Base-by-base conservation (phyloP, 1,140 invertebrate species). In the Drosophila gunungcola region DNA sequence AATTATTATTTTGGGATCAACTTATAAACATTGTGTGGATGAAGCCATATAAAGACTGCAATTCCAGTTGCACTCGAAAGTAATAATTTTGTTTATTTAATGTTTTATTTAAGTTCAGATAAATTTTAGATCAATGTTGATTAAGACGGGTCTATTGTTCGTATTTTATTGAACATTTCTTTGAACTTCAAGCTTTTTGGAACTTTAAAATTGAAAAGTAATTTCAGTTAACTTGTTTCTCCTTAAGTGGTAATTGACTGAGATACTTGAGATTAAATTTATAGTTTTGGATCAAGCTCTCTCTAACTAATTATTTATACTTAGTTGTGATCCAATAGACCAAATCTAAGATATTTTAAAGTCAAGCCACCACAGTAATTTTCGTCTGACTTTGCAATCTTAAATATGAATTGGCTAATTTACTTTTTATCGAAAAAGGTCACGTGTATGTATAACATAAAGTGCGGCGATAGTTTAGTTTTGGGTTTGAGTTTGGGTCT, bases 361-460 rank as follows among this genome's bases (percentile, higher is more conserved):
- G 10, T 3, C 11, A 3, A 51, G 10, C 9, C n/a, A 12, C 7
- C 3, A 13, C 3, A 51, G 48, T 13, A 51, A 51, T 42, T 42
- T 42, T 21, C n/a, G 3, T 11, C 13, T 13, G 3, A 27, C 16
- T 25, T 25, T 12, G 16, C 34, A 53, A 7, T 38, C 16, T 25
- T 3, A 32, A 57, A 25, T 32, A 27, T 32, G 16, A 42, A 62
- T 36, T n/a, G 21, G 29, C 11, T 32, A 67, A 67, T 43, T 67
- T 34, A 67, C 45, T 64, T 43, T 10, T 36, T n/a, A 52, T 65
- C 11, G 38, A 58, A 82, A 88, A 80, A 78, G 80, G 84, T 88
- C 84, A 89, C 64, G 76, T 89, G 84, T 84, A 70, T 88, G 84
- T 88, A 89, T 89, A 88, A 78, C 84, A 89, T 57, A 77, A 89